Conservation (phyloP, 2,888 invertebrate species). For the Imbricaverruca yamaguchii region DNA sequence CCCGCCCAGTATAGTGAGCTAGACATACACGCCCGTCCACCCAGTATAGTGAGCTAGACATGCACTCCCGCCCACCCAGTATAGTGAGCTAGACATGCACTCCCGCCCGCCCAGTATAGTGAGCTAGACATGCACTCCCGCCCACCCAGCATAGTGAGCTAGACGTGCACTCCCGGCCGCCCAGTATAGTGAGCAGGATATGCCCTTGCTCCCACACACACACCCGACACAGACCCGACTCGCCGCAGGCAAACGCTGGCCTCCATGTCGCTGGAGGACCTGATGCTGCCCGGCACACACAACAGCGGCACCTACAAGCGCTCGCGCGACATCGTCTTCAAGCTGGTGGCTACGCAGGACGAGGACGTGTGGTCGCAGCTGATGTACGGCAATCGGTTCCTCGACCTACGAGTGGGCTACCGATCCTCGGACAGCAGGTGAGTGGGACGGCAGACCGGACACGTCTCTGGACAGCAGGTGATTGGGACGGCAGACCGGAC, state of each 20-base stretch:
- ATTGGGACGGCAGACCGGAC: slow-evolving; percentile 40
- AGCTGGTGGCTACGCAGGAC: slow-evolving; percentile 55
- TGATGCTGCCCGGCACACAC: slow-evolving; percentile 62
- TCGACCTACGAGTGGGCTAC: slow-evolving; percentile 70
- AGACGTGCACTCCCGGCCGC: no score
- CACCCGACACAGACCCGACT: no score
- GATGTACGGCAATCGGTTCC: slow-evolving; percentile 70
- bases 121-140: no score
- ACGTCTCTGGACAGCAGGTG: slow-evolving; percentile 29
- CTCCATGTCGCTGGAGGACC: slow-evolving; percentile 23
- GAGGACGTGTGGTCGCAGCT: slow-evolving; percentile 72
- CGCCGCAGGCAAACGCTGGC: slow-evolving; percentile 3
- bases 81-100: no score
- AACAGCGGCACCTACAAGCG: slow-evolving; percentile 54
- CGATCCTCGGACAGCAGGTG: slow-evolving; percentile 42
- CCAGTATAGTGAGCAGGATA: no score
- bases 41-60: no score
- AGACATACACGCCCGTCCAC: no score
- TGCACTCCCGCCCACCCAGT: no score
- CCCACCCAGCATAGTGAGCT: no score
- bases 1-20: no score
- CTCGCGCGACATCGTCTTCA: slow-evolving; percentile 32
- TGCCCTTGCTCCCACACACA: no score
- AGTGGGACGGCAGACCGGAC: slow-evolving; percentile 40
- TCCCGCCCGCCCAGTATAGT: no score